A percentile compares a stretch with the other conserved stretches of the same genome.
These are phyloP conservation scores for Fulmarus glacialis DNA, from an alignment of 2,113 vertebrate species.

Conservation along the genomic window DNA sequence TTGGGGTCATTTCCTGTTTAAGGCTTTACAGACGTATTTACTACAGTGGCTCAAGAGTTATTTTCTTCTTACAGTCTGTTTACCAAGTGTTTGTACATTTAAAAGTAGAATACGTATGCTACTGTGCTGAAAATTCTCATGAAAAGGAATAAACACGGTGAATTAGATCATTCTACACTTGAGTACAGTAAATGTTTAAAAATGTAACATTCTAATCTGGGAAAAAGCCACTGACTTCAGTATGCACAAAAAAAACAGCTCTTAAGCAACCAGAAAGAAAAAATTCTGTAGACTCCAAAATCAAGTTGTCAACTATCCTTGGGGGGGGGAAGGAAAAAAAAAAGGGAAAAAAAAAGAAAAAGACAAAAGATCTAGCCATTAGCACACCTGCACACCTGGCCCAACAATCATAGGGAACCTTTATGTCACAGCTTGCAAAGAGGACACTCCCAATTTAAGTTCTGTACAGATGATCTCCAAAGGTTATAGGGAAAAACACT, in stretches of 20 bases:
- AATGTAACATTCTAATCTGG: neutral
- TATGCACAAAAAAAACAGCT: neutral
- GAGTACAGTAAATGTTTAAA: conserved; percentile 10
- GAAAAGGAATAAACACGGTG: neutral
- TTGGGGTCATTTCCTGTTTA: neutral
- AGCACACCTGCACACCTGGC: neutral
- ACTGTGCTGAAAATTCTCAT: neutral
- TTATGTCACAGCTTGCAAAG: neutral
- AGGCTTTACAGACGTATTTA: neutral
- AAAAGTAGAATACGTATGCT: neutral
- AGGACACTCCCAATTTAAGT: neutral
- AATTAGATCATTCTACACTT: conserved; percentile 3
- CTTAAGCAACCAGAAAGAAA: neutral
- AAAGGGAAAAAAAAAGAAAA: too few species aligned
- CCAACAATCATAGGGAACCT: neutral
- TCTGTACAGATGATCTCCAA: neutral
- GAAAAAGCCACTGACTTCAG: neutral
- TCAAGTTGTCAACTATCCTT: neutral
- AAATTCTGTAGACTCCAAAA: neutral
- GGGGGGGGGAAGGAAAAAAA: too few species aligned
- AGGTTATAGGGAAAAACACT: neutral
- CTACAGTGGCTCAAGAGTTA: neutral
- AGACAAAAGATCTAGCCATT: too few species aligned
- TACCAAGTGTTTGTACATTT: neutral
- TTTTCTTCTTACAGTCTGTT: conserved; percentile 13